Evolutionary conservation across 2,797 vertebrate species (phyloP), one percentile per base, ranked within the genome.

Genomic region (Chromobotia macracanthus): DNA sequence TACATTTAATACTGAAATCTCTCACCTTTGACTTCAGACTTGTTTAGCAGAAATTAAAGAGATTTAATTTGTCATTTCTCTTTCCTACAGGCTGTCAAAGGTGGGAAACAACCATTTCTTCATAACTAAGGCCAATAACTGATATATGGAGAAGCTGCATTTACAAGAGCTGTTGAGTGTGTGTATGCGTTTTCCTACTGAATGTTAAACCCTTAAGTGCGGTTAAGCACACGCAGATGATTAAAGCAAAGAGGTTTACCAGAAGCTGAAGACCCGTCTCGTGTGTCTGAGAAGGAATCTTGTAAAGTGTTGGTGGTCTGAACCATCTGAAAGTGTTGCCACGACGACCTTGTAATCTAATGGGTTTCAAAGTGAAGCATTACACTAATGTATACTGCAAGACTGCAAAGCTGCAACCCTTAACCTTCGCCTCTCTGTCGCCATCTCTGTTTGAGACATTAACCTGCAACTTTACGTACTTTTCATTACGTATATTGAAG

Each of bases 151-250:
- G 56, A 60, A 60, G 0, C 23, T 60, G 1, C 56, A 58, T 38
- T 38, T 6, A 6, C 35, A 8, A 38, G 56, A 25, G 56, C 0
- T 5, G 41, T 3, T 31, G 31, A 31, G 31, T 31, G 31, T 50
- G 44, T 46, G 64, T 50, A n/a, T n/a, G n/a, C n/a, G 66, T 38
- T 25, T 71, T 25, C 71, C 56, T 35, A 63, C 56, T 16, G 19
- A 78, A 50, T 67, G 67, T 74, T 76, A 77, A 75, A 80, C 56
- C n/a, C 56, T 41, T 19, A 72, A 72, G 72, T 80, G 83, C 72
- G 83, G 81, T 86, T 86, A 80, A 74, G 28, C n/a, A n/a, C n/a
- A n/a, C n/a, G n/a, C 63, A 23, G 85, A 82, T 83, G 82, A 85
- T 85, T 85, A 85, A 85, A 83, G 82, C 73, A 75, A 74, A 77